Base-by-base conservation (phyloP, 2,888 invertebrate genomes). In the Caenorhabditis virilis region DNA sequence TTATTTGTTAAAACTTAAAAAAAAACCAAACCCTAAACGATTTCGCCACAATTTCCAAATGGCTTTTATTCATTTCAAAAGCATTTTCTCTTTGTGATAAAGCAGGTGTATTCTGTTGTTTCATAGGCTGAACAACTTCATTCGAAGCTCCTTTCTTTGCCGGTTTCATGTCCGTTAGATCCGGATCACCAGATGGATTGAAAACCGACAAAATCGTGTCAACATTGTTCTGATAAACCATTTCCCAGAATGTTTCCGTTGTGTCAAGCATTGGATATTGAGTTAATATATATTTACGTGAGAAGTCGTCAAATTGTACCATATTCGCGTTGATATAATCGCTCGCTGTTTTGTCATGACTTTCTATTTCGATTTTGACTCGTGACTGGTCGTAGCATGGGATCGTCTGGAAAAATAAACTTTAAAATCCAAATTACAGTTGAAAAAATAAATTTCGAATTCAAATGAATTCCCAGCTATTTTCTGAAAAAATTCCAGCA, bases 241-340 rank as follows among this genome's bases (percentile, higher is more conserved):
- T 38, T 11, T n/a, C 4, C 49, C 49, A 49, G 27, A 49, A 49
- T 16, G 36, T 39, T 38, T 49, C 49, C 16, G 27, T 20, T 16
- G 39, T 36, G 1, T 49, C 39, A 13, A 13, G 25, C 38, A 49
- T 13, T 13, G 49, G 49, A 38, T 38, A 49, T 16, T 49, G 49
- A 6, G 49, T 38, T n/a, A 39, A n/a, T 11, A 49, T 49, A n/a
- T 39, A 49, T 26, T 49, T 38, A 1, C 49, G 49, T n/a, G 36
- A 7, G 25, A 49, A 20, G 15, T 49, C 39, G 26, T 23, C 23
- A 36, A 49, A 38, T n/a, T 7, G n/a, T n/a, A 49, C 26, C 4
- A 26, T n/a, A 49, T 22, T 49, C 27, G 49, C 49, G n/a, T 49
- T 23, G 11, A 49, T 49, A 15, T 49, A 49, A 16, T 25, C 39